A percentile compares a stretch with the other conserved stretches of the same genome.
phyloP scores from a whole-genome alignment of 2,113 vertebrate genomes.

The Manacus vitellinus region DNA sequence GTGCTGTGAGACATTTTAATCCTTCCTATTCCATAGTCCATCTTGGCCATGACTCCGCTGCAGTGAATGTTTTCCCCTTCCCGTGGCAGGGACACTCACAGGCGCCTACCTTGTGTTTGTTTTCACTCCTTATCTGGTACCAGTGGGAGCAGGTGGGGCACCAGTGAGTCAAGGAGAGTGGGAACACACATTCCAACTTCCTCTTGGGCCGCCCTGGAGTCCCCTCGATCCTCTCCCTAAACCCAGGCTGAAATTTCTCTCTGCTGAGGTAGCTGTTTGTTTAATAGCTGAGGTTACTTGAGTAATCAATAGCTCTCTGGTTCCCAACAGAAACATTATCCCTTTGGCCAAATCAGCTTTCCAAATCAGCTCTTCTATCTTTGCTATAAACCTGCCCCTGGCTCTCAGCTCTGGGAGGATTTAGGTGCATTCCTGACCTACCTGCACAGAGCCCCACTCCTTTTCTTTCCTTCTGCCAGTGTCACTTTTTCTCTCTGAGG shows the following conservation, averaged over 20 bases:
- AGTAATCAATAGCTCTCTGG: constrained; percentile 22
- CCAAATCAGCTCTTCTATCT: neutral
- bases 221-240: neutral
- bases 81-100: neutral
- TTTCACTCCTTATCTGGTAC: constrained; percentile 15
- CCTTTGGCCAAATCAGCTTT: neutral
- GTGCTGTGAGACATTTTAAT: neutral
- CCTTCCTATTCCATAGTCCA: neutral
- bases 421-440: neutral
- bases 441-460: neutral
- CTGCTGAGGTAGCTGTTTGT: constrained; percentile 11
- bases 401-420: neutral
- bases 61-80: neutral
- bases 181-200: neutral
- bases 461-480: neutral
- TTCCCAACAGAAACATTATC: neutral
- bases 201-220: neutral
- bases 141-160: neutral
- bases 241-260: neutral
- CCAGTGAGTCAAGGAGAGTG: neutral
- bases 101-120: neutral
- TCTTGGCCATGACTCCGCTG: neutral
- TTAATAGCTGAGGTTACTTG: neutral
- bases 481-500: neutral
- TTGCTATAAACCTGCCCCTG: neutral